phyloP scores from a whole-genome alignment of 35 echinoderm and acorn worm genomes.

The Heliocidaris erythrogramma region DNA sequence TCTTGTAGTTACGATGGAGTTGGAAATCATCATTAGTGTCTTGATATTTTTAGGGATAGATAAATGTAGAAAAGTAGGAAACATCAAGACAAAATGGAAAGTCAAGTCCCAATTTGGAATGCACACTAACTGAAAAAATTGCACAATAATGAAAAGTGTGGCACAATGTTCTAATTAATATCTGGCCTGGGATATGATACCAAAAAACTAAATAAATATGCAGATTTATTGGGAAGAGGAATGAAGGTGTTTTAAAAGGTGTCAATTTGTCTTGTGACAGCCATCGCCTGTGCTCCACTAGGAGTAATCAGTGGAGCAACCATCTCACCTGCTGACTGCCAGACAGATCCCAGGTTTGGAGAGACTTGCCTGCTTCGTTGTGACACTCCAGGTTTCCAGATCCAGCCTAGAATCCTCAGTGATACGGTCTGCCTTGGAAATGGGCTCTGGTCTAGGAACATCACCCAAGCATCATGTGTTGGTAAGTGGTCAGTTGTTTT shows the following conservation, averaged over 20 bases:
- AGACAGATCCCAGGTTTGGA: constrained; percentile 39
- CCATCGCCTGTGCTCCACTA: constrained; percentile 25
- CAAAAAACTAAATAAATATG: too few species aligned
- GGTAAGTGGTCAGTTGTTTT: constrained; percentile 6
- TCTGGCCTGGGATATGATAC: too few species aligned
- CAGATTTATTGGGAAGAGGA: too few species aligned
- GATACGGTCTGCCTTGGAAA: constrained; percentile 46
- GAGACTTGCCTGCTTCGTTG: constrained; percentile 50
- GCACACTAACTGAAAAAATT: too few species aligned
- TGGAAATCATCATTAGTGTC: too few species aligned
- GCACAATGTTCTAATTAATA: too few species aligned
- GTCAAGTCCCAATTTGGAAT: too few species aligned
- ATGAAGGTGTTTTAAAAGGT: background rate
- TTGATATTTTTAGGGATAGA: too few species aligned
- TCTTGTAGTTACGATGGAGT: too few species aligned
- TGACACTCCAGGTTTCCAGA: constrained; percentile 35
- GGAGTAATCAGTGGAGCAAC: background rate
- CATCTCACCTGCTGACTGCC: constrained; percentile 39
- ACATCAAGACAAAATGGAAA: too few species aligned
- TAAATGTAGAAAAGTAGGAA: too few species aligned
- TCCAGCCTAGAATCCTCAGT: background rate
- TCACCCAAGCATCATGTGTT: constrained; percentile 47
- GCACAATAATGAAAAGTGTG: too few species aligned
- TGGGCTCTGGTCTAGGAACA: constrained; percentile 54
- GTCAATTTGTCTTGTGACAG: background rate